Percentiles rank a stretch among this genome's conserved stretches.
Conservation (phyloP, 2,797 vertebrate genomes). For the Mormyrus hasselquistii region DNA sequence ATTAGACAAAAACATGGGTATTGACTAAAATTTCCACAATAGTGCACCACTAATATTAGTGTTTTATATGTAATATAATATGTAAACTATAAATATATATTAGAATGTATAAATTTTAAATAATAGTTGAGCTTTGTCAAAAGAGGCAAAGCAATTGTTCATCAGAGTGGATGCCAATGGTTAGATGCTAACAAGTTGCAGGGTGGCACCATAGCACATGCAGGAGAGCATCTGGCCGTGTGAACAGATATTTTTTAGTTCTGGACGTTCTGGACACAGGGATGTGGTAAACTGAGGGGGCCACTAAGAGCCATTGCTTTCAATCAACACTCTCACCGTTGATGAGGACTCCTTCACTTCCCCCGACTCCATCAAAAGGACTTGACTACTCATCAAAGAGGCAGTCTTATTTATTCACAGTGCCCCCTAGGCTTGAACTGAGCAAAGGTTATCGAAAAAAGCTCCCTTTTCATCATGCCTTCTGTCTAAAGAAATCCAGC, state of each 20-base stretch:
- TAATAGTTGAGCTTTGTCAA: not conserved
- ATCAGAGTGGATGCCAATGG: not conserved
- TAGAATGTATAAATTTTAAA: not conserved
- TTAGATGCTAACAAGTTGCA: not conserved
- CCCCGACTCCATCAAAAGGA: conserved; percentile 65
- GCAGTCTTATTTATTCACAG: conserved; percentile 22
- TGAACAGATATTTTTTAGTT: not conserved
- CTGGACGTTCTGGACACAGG: not conserved
- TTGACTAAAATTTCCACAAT: not conserved
- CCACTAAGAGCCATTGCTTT: not conserved
- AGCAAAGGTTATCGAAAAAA: not conserved
- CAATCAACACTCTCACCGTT: conserved; percentile 52
- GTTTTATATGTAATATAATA: not conserved
- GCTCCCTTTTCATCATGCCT: not conserved
- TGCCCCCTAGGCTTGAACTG: not conserved
- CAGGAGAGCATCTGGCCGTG: not conserved
- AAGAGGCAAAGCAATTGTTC: not conserved
- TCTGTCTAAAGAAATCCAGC: conserved; percentile 13
- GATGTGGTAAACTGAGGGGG: not conserved
- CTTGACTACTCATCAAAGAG: conserved; percentile 67
- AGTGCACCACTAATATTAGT: not conserved
- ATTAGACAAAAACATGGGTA: not conserved
- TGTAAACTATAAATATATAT: not conserved
- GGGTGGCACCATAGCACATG: not conserved
- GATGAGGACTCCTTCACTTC: conserved; percentile 44